Evolutionary conservation across 2,888 invertebrate genomes (phyloP), one percentile per base, ranked within the genome.

Genomic region (Hydraecia micacea): DNA sequence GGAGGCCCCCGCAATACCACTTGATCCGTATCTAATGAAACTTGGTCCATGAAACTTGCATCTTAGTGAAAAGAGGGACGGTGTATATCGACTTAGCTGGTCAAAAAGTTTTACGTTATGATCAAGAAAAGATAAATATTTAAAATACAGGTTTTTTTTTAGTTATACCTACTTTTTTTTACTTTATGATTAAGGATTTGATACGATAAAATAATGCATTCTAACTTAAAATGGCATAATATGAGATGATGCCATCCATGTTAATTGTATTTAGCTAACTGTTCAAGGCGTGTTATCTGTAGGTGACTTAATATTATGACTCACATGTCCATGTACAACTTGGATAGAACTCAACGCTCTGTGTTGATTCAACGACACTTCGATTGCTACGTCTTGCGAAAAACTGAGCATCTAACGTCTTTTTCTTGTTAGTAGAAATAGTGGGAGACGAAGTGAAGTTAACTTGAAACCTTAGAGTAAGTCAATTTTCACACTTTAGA

Each of bases 211-310:
- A 60, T 25, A 72, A 55, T 65, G 28, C 66, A 60, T 70, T 75
- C 21, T n/a, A 46, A 60, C 18, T 42, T 75, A 72, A 82, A 75
- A 71, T 66, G 9, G 32, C 36, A 49, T 42, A 58, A 32, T 68
- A 66, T 79, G 5, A 70, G 71, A 77, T 85, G 75, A 84, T 79
- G 75, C 76, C 71, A 86, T 80, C 49, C 85, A 83, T 90, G 88
- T 90, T 88, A 91, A 92, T 90, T 87, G 88, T 88, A 83, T 77
- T 79, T 86, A 84, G 82, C 81, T 80, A 82, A 78, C 62, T 80
- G 58, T 68, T 74, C 67, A 81, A 83, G 82, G 81, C 71, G 55
- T 74, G 69, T 80, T 77, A 79, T 69, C 62, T 62, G 25, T 75
- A 77, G 80, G 75, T 88, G 86, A 86, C 77, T 84, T 83, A 87